Evolutionary conservation across 2,888 invertebrate genomes (phyloP).

Genomic region (Platycheirus albimanus): DNA sequence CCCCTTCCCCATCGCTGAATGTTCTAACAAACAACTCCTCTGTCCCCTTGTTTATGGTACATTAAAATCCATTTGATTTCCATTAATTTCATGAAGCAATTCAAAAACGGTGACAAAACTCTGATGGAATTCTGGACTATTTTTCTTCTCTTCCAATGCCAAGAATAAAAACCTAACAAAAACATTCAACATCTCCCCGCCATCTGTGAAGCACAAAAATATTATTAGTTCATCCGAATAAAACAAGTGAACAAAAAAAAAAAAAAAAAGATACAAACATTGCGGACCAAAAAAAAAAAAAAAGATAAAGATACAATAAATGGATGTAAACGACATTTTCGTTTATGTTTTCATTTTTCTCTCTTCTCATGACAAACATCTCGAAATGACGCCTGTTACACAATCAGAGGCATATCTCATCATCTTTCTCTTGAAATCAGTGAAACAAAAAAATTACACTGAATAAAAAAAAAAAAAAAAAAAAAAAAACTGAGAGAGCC

Average conservation of each 20-base stretch:
- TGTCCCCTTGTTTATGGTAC: constrained; percentile 30
- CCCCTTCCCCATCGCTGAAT: no score
- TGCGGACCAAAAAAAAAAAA: not conserved
- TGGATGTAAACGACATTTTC: constrained; percentile 63
- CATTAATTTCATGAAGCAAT: constrained; percentile 63
- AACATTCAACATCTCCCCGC: no score
- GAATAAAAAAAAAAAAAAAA: not conserved
- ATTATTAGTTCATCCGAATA: constrained; percentile 45
- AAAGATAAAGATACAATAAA: constrained; percentile 24
- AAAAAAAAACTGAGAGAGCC: not conserved
- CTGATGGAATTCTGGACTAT: constrained; percentile 49
- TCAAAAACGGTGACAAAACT: constrained; percentile 50
- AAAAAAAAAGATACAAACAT: not conserved
- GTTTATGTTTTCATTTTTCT: constrained; percentile 62
- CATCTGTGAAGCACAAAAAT: constrained; percentile 51
- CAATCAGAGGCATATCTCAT: constrained; percentile 45
- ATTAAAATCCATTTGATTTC: constrained; percentile 42
- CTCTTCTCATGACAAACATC: constrained; percentile 66
- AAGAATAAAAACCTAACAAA: constrained; percentile 19
- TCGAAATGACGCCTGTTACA: constrained; percentile 69
- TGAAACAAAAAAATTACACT: constrained; percentile 15
- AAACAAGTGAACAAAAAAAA: constrained; percentile 7
- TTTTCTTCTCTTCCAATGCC: constrained; percentile 4
- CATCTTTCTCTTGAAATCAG: constrained; percentile 28
- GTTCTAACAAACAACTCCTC: constrained; percentile 18